phyloP scores from a whole-genome alignment of 2,113 vertebrate species.

The Zosterops hypoxanthus region DNA sequence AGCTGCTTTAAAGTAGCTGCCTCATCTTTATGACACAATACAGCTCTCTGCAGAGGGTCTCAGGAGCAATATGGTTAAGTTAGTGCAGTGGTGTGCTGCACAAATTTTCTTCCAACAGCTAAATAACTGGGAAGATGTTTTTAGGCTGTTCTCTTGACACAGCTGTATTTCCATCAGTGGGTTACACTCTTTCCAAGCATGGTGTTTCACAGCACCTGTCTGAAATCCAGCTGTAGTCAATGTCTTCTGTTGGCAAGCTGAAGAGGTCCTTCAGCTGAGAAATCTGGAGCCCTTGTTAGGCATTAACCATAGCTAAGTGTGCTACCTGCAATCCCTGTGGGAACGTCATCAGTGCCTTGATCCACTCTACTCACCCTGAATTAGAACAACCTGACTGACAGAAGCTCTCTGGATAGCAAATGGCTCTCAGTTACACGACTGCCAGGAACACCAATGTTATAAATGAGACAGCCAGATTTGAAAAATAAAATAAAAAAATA shows the following conservation, averaged over 20 bases:
- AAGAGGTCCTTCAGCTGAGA: neutral
- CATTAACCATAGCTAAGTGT: neutral
- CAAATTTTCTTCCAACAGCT: neutral
- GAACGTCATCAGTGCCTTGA: neutral
- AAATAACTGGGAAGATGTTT: neutral
- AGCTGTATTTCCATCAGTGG: neutral
- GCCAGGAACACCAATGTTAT: neutral
- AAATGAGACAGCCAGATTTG: too few species aligned
- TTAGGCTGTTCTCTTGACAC: neutral
- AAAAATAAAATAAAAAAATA: too few species aligned
- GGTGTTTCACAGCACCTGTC: neutral
- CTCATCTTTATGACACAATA: neutral
- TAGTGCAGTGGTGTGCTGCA: neutral
- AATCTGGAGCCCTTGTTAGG: neutral
- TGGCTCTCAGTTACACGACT: neutral
- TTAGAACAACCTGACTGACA: neutral
- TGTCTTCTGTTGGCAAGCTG: neutral
- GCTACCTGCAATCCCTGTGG: accelerated
- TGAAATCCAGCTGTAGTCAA: neutral
- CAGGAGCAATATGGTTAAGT: neutral
- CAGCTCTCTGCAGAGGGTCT: neutral
- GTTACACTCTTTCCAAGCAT: neutral
- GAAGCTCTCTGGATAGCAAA: neutral
- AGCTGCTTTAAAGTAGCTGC: neutral
- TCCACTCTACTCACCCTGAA: neutral